phyloP scores from a whole-genome alignment of 2,113 vertebrate genomes.

The Nannospalax galili region DNA sequence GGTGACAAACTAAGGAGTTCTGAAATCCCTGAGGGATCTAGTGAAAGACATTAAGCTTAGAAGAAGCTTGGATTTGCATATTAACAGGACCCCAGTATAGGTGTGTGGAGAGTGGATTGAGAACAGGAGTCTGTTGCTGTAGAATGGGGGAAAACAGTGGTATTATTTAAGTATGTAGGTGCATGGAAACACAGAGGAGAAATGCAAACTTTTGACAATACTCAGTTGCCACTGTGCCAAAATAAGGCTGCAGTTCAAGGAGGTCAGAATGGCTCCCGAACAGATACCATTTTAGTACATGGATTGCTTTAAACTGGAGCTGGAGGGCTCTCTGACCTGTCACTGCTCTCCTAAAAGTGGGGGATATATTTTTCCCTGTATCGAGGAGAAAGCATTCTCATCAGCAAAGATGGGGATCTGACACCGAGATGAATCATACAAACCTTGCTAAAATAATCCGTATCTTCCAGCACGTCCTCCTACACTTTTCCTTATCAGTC shows the following conservation, averaged over 20 bases:
- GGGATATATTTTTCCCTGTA: neutral
- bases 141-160: neutral
- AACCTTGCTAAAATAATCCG: neutral
- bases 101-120: neutral
- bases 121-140: neutral
- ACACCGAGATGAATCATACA: neutral
- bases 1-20: neutral
- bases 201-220: constrained; percentile 34
- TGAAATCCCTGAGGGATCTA: neutral
- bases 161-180: neutral
- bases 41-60: neutral
- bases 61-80: constrained; percentile 1
- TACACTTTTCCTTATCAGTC: neutral
- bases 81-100: neutral
- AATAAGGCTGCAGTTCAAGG: neutral
- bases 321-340: neutral
- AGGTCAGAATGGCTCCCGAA: neutral
- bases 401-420: neutral
- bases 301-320: neutral
- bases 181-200: neutral
- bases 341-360: neutral
- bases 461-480: neutral
- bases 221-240: neutral
- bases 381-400: neutral
- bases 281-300: neutral